A percentile compares a stretch with the other conserved stretches of the same genome.
These are phyloP conservation scores for Pectinophora gossypiella DNA, from an alignment of 1,140 invertebrate species.

Conservation along the genomic window DNA sequence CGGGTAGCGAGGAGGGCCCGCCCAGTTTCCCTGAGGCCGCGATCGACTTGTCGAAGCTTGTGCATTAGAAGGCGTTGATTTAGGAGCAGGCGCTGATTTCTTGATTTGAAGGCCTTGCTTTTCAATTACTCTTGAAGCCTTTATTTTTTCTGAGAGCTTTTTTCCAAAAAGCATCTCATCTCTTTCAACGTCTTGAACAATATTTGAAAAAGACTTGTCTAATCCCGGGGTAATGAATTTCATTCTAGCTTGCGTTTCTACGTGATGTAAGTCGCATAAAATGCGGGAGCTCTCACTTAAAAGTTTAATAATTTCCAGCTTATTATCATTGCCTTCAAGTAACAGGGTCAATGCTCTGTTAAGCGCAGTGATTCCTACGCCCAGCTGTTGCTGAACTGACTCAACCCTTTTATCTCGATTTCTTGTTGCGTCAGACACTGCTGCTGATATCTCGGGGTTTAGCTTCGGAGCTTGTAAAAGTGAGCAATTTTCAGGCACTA, in stretches of 20 bases:
- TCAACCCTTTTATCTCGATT: slow-evolving; percentile 19
- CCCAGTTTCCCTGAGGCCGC: slow-evolving; percentile 9
- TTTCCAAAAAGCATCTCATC: slow-evolving; percentile 2
- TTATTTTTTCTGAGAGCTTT: slow-evolving; percentile 5
- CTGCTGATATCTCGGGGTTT: slow-evolving; percentile 21
- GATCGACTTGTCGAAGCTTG: too few relatives aligned
- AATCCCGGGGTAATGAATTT: neutral
- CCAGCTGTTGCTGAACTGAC: slow-evolving; percentile 21
- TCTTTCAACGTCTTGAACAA: too few relatives aligned
- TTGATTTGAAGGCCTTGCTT: too few relatives aligned
- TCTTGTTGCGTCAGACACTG: slow-evolving; percentile 13
- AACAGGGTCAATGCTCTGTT: slow-evolving; percentile 13
- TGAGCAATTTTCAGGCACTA: slow-evolving; percentile 16
- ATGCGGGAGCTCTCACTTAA: neutral
- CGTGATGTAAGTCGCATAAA: neutral
- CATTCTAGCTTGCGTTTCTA: neutral
- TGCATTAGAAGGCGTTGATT: too few relatives aligned
- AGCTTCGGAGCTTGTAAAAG: slow-evolving; percentile 20
- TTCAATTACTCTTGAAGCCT: too few relatives aligned
- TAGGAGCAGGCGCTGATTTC: too few relatives aligned
- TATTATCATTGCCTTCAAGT: neutral
- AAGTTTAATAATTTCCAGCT: neutral
- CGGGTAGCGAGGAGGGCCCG: too few relatives aligned
- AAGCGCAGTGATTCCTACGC: slow-evolving; percentile 14
- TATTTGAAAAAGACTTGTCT: neutral